Evolutionary conservation across 2,113 vertebrate genomes (phyloP).

Genomic region (Marcusenius ussheri): DNA sequence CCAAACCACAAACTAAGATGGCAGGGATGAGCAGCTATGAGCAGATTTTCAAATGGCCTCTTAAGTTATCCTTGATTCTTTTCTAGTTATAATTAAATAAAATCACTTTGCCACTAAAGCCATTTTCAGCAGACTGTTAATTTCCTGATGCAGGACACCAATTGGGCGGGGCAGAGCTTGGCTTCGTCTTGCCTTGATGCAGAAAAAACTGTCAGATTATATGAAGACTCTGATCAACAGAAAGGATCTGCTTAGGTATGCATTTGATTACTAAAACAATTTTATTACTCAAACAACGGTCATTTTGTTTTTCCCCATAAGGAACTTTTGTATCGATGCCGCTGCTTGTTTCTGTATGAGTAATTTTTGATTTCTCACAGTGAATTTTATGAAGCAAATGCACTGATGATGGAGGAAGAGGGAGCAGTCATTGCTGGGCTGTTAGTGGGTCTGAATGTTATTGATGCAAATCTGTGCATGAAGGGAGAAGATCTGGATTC

Average conservation of each 20-base stretch:
- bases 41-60: background rate
- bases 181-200: conserved; percentile 93
- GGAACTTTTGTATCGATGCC: background rate
- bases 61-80: background rate
- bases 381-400: conserved; percentile 94
- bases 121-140: background rate
- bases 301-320: background rate
- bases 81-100: background rate
- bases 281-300: background rate
- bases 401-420: conserved; percentile 98
- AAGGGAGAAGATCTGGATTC: conserved; percentile 97
- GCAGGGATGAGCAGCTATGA: background rate
- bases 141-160: conserved; percentile 68
- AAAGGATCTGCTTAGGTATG: conserved; percentile 91
- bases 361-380: conserved; percentile 45
- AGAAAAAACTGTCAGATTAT: conserved; percentile 98
- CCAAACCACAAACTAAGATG: background rate
- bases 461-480: conserved; percentile 98
- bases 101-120: background rate
- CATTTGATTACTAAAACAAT: background rate
- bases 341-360: background rate
- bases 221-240: conserved; percentile 99
- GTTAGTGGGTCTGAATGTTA: conserved; percentile 93
- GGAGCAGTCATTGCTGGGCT: conserved; percentile 94
- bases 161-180: conserved; percentile 92